Evolutionary conservation across 1,140 invertebrate species (phyloP), one percentile per base, ranked within the genome.

Genomic region (Lepidostoma basale): DNA sequence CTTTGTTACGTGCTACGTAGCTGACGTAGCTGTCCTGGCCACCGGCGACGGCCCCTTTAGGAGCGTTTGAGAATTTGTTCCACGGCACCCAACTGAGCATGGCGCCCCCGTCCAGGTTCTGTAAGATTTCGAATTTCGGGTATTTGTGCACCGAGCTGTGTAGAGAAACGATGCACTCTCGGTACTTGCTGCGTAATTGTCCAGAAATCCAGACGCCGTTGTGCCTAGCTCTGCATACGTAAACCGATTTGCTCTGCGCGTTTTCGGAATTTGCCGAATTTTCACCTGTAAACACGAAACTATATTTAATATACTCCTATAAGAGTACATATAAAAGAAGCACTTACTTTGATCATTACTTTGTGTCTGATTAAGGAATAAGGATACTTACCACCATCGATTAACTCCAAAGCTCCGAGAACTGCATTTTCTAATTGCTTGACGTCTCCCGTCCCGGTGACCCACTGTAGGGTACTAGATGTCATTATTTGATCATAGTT

Each of bases 71-170:
- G 62, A 87, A 91, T 75, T 88, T 91, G 65, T 85, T 79, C 89
- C 90, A 92, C 8, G 81, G 75, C 5, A 85, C 80, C 92, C 92
- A 94, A 58, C 82, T 86, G 0, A 93, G 81, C 39, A 90, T 83
- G 0, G 88, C 90, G n/a, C 90, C 87, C 56, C 88, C 87, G 68
- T 92, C 90, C 54, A 89, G 85, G 77, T 93, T 94, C 74, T 91
- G 86, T 10, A 93, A 78, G 3, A 93, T 83, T 74, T 94, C 90
- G 75, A 91, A 93, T 26, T 83, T 78, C 0, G 85, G 78, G 69
- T 89, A 86, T 23, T 80, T 81, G 44, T 85, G 82, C 4, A 86
- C 87, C 59, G 76, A 83, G n/a, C 85, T 85, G 56, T 85, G 82
- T 25, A 86, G 77, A 6, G 89, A 87, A 3, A 92, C 87, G 9